These are phyloP conservation scores for Acanthopleura granulata DNA, from an alignment of 2,888 invertebrate species.

Conservation along the genomic window DNA sequence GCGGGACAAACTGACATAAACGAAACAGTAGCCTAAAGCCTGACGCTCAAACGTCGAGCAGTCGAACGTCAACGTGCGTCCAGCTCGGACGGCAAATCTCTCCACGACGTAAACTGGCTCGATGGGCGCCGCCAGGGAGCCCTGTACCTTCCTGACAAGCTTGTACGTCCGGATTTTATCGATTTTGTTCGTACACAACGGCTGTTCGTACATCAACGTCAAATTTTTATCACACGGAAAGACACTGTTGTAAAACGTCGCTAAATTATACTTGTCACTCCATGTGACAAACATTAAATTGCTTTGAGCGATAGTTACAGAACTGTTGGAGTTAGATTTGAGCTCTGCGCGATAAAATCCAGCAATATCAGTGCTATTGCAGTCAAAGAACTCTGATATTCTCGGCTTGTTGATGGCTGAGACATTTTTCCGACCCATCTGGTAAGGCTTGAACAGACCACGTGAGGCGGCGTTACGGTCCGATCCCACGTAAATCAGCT, in stretches of 20 bases:
- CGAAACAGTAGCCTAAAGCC: constrained; percentile 60
- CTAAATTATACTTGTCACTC: constrained; percentile 48
- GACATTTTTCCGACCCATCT: neutral
- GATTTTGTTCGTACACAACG: constrained; percentile 43
- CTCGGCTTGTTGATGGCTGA: neutral
- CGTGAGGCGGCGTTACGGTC: constrained; percentile 1
- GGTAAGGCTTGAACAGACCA: neutral
- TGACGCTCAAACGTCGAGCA: constrained; percentile 51
- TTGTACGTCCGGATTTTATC: constrained; percentile 57
- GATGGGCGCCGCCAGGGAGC: constrained; percentile 53
- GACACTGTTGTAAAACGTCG: constrained; percentile 40
- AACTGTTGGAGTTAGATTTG: constrained; percentile 42
- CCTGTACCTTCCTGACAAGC: constrained; percentile 39
- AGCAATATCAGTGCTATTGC: constrained; percentile 52
- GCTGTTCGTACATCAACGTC: constrained; percentile 46
- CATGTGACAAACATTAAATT: constrained; percentile 50
- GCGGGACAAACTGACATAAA: constrained; percentile 53
- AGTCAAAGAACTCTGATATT: constrained; percentile 36
- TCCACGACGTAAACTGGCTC: constrained; percentile 48
- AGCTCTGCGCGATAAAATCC: constrained; percentile 55
- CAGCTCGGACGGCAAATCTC: constrained; percentile 40
- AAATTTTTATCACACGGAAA: constrained; percentile 52
- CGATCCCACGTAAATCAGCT: constrained; percentile 30
- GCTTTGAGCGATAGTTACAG: constrained; percentile 43
- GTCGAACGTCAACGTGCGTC: constrained; percentile 37